Conservation (phyloP, 2,888 invertebrate species). For the Cephus sareptanus region DNA sequence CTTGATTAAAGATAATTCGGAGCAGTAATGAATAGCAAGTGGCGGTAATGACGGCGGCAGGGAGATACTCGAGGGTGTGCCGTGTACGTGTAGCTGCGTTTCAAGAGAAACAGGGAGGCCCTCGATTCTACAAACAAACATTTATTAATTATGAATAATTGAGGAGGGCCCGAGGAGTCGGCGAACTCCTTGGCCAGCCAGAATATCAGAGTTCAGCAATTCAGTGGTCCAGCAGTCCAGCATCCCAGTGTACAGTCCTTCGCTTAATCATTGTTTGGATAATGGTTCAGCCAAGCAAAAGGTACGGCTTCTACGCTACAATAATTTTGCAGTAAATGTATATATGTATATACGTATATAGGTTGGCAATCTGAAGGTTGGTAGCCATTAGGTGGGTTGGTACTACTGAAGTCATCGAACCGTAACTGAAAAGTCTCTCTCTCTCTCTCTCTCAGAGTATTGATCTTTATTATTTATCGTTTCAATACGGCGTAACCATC, state of each 20-base stretch:
- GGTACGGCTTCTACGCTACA: background rate
- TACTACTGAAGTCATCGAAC: background rate
- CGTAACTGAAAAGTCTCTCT: background rate
- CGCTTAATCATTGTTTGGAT: conserved; percentile 24
- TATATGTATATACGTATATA: background rate
- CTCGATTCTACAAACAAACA: conserved; percentile 6
- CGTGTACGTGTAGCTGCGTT: background rate
- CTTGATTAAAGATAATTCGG: background rate
- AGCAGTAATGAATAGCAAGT: background rate
- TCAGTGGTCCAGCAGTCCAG: background rate
- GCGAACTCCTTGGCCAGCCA: conserved; percentile 15
- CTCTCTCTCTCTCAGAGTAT: background rate
- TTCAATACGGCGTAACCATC: background rate
- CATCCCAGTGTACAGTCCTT: conserved; percentile 8
- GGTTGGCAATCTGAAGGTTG: background rate
- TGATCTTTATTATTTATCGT: background rate
- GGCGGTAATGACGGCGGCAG: background rate
- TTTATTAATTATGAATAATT: conserved; percentile 26
- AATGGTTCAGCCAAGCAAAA: conserved; percentile 20
- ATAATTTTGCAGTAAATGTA: background rate
- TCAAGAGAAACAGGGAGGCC: background rate
- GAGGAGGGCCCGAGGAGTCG: conserved; percentile 12
- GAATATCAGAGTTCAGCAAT: background rate
- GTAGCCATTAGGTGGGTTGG: background rate
- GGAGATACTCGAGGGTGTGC: background rate